Evolutionary conservation across 2,888 invertebrate species (phyloP).

Genomic region (Limulus polyphemus): DNA sequence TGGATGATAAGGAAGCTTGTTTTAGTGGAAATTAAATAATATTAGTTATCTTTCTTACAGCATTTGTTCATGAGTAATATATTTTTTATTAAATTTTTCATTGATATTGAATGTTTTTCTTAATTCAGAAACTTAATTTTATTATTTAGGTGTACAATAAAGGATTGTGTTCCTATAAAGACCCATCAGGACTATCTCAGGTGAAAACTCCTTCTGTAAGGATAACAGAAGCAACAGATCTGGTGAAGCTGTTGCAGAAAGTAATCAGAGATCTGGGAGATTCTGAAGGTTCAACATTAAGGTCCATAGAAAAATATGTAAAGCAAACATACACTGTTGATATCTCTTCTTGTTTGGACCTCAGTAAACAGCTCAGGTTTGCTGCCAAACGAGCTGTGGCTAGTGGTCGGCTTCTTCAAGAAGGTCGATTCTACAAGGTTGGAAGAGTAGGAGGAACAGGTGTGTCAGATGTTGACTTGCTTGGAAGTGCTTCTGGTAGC

Average conservation of each 20-base stretch:
- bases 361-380: neutral
- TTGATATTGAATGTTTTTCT: too few species aligned
- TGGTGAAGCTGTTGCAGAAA: neutral
- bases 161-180: slow-evolving; percentile 82
- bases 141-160: slow-evolving; percentile 53
- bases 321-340: neutral
- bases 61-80: too few species aligned
- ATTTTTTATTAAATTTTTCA: too few species aligned
- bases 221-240: neutral
- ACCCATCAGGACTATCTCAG: slow-evolving; percentile 44
- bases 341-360: neutral
- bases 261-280: neutral
- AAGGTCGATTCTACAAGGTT: neutral
- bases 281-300: neutral
- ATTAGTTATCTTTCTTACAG: too few species aligned
- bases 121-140: too few species aligned
- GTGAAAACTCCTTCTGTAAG: neutral
- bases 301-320: slow-evolving; percentile 1
- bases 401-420: neutral
- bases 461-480: neutral
- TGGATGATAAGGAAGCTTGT: too few species aligned
- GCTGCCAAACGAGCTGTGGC: neutral
- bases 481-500: too few species aligned
- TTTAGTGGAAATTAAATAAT: too few species aligned
- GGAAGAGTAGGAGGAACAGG: neutral